Evolutionary conservation across 1,140 invertebrate genomes (phyloP).

Genomic region (Pemphigus obesinymphae): DNA sequence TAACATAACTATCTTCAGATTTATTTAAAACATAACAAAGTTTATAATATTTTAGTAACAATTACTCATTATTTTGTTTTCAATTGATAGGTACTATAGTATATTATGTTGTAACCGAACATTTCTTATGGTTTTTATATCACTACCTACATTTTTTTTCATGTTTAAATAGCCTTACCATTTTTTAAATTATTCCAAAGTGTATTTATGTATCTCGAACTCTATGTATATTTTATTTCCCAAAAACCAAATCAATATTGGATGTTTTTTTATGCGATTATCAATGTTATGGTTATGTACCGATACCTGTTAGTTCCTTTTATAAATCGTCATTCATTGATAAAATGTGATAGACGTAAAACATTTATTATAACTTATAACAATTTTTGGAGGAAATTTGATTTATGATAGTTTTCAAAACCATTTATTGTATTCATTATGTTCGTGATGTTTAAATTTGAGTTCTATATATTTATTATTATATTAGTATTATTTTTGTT

Average conservation of each 20-base stretch:
- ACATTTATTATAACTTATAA: slow-evolving; percentile 36
- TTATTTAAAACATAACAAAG: slow-evolving; percentile 38
- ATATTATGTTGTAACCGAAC: slow-evolving; percentile 33
- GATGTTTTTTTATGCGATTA: slow-evolving; percentile 27
- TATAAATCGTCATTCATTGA: slow-evolving; percentile 10
- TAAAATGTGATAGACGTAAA: slow-evolving; percentile 11
- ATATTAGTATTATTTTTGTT: slow-evolving; percentile 35
- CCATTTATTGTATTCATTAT: slow-evolving; percentile 26
- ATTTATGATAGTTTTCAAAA: slow-evolving; percentile 25
- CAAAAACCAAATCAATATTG: slow-evolving; percentile 14
- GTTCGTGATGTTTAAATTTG: slow-evolving; percentile 21
- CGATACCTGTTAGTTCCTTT: slow-evolving; percentile 25
- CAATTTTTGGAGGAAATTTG: slow-evolving; percentile 19
- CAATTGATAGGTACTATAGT: slow-evolving; percentile 3
- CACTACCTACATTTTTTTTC: not conserved
- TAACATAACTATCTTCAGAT: slow-evolving; percentile 31
- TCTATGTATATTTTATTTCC: slow-evolving; percentile 23
- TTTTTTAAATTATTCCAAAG: slow-evolving; percentile 27
- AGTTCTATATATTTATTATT: slow-evolving; percentile 18
- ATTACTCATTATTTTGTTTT: slow-evolving; percentile 24
- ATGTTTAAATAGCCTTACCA: slow-evolving; percentile 11
- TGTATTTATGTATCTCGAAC: slow-evolving; percentile 32
- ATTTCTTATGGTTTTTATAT: slow-evolving; percentile 29
- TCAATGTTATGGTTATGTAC: slow-evolving; percentile 2
- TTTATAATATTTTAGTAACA: slow-evolving; percentile 38